Evolutionary conservation across 2,113 vertebrate species (phyloP).

Genomic region (Callocephalon fimbriatum): DNA sequence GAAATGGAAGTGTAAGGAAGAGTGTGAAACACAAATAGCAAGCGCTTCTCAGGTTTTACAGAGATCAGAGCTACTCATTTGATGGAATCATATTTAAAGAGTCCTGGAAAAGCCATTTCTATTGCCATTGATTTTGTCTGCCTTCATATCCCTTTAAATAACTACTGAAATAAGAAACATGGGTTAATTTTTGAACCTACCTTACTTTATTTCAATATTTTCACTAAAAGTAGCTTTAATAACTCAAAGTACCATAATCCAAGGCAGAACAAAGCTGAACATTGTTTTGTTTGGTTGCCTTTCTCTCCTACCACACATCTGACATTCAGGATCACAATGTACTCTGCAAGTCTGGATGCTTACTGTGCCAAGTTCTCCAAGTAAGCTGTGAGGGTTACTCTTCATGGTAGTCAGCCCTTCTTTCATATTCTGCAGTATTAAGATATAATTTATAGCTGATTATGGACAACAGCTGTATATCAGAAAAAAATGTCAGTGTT

Average conservation of each 20-base stretch:
- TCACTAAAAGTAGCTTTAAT: background rate
- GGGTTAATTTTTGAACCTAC: background rate
- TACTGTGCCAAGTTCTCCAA: background rate
- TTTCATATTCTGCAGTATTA: background rate
- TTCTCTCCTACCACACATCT: background rate
- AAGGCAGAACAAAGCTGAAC: background rate
- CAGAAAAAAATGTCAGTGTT: background rate
- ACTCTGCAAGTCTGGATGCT: background rate
- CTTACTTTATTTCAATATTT: background rate
- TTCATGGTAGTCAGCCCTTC: background rate
- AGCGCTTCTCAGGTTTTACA: background rate
- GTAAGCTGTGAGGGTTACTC: background rate
- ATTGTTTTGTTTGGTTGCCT: background rate
- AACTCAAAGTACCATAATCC: background rate
- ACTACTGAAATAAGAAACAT: background rate
- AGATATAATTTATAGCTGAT: background rate
- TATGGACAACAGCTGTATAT: background rate
- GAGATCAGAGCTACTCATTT: background rate
- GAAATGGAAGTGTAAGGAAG: background rate
- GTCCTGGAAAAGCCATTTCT: background rate
- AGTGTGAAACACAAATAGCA: background rate
- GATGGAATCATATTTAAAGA: background rate
- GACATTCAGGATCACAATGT: background rate
- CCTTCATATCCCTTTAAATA: background rate
- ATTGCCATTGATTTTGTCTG: background rate